These are phyloP conservation scores for Oscheius onirici DNA, from an alignment of 2,888 invertebrate genomes.

Conservation along the genomic window DNA sequence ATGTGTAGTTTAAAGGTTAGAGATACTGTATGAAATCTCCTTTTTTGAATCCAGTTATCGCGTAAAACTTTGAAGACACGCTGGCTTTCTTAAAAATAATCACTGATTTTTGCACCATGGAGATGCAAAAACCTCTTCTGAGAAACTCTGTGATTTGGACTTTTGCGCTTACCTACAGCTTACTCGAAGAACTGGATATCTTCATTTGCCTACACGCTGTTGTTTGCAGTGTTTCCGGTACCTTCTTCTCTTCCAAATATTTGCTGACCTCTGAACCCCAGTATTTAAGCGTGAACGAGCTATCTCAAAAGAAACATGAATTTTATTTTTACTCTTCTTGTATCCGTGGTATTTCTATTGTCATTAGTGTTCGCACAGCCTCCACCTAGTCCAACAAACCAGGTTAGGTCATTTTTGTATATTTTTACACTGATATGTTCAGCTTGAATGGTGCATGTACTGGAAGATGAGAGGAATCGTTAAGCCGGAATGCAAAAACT, in stretches of 20 bases:
- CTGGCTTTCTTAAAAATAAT: too few relatives aligned
- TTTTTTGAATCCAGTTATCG: too few relatives aligned
- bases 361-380: neutral
- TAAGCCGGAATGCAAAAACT: constrained; percentile 28
- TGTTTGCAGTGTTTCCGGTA: constrained; percentile 22
- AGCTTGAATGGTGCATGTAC: constrained; percentile 30
- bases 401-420: too few relatives aligned
- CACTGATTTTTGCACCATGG: too few relatives aligned
- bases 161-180: too few relatives aligned
- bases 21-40: too few relatives aligned
- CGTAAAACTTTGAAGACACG: too few relatives aligned
- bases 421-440: too few relatives aligned
- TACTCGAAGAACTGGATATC: constrained; percentile 8
- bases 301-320: constrained; percentile 12
- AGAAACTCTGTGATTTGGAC: neutral
- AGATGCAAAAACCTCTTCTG: too few relatives aligned
- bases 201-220: neutral
- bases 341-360: neutral
- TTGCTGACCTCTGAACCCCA: constrained; percentile 17
- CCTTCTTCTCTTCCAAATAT: constrained; percentile 27
- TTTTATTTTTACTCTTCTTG: neutral
- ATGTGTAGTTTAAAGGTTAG: too few relatives aligned
- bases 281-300: constrained; percentile 6
- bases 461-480: constrained; percentile 18
- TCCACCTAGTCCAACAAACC: constrained; percentile 4